Evolutionary conservation across 2,113 vertebrate genomes (phyloP).

Genomic region (Sapayoa aenigma): DNA sequence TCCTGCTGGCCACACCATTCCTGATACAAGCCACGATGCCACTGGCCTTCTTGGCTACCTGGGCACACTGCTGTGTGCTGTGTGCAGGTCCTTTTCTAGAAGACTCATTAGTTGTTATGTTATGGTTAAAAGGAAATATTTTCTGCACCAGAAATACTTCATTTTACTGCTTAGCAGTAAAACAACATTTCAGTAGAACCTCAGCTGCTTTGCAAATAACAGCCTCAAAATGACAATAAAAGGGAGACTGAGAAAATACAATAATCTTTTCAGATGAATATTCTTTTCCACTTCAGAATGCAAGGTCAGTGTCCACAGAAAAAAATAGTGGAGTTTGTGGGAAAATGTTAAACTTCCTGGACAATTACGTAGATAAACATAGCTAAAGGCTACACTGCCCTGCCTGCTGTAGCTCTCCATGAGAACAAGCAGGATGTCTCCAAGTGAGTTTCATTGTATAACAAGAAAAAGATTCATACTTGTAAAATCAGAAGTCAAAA

Average conservation of each 20-base stretch:
- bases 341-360: not conserved
- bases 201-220: not conserved
- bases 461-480: not conserved
- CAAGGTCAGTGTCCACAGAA: not conserved
- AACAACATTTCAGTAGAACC: not conserved
- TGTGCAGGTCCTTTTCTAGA: no score
- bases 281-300: not conserved
- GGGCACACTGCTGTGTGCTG: no score
- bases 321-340: not conserved
- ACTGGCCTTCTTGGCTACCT: no score
- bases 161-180: not conserved
- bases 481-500: not conserved
- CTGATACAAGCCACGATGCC: no score
- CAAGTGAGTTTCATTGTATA: not conserved
- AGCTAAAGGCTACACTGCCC: not conserved
- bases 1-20: no score
- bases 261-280: not conserved
- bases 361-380: not conserved
- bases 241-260: not conserved
- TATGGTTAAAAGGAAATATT: not conserved
- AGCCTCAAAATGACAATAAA: not conserved
- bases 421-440: not conserved
- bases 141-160: not conserved
- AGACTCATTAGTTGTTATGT: not conserved
- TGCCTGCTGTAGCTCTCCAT: not conserved